phyloP scores from a whole-genome alignment of 30 jellyfish, hydroid and myxozoan species.

The Catostylus mosaicus region DNA sequence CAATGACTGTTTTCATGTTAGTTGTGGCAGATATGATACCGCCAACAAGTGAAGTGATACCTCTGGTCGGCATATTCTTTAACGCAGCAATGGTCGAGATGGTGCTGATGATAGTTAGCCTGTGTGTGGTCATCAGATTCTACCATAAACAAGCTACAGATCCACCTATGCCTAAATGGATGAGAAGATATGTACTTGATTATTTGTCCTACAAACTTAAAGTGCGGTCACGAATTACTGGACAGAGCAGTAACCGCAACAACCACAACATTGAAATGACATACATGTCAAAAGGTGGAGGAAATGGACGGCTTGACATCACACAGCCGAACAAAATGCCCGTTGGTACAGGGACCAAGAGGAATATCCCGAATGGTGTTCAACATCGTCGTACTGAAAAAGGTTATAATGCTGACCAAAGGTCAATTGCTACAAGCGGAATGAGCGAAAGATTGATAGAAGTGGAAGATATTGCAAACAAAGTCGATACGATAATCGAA shows the following conservation, averaged over 20 bases:
- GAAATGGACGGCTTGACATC: conserved; percentile 18
- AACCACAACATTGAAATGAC: conserved; percentile 41
- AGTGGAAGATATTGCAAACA: conserved; percentile 29
- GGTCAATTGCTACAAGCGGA: conserved; percentile 29
- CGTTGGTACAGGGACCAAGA: neutral
- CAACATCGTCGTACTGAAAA: conserved; percentile 40
- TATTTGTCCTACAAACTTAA: conserved; percentile 54
- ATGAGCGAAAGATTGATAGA: conserved; percentile 1
- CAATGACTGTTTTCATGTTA: conserved; percentile 86
- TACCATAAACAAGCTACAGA: conserved; percentile 73
- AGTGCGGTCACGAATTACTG: conserved; percentile 25
- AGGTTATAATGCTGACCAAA: neutral
- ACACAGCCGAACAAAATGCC: conserved; percentile 3
- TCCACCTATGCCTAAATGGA: conserved; percentile 78
- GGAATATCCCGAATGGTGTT: conserved; percentile 31
- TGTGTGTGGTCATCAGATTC: conserved; percentile 49
- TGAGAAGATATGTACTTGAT: conserved; percentile 63
- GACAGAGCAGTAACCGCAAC: neutral
- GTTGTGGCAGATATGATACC: conserved; percentile 87
- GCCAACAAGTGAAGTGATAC: conserved; percentile 74
- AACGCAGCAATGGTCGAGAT: conserved; percentile 81
- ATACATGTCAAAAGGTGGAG: conserved; percentile 28
- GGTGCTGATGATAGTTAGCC: conserved; percentile 74
- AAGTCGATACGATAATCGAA: conserved; percentile 61
- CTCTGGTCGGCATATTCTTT: conserved; percentile 78